Evolutionary conservation across 2,888 invertebrate species (phyloP).

Genomic region (Choreutis nemorana): DNA sequence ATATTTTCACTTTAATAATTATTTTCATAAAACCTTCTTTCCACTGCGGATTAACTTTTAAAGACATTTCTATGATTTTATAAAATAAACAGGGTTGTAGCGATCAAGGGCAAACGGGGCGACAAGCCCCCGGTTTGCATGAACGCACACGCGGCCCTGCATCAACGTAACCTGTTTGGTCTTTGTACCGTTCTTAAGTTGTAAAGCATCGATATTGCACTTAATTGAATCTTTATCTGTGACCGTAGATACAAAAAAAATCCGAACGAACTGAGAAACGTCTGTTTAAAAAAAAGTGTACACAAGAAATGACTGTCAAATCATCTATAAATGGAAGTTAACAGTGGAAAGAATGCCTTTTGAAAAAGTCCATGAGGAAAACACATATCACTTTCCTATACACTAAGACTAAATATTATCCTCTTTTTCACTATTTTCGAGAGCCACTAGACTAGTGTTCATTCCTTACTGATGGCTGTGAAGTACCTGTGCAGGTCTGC

Average conservation of each 20-base stretch:
- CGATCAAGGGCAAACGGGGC: no score
- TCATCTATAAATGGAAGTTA: conserved; percentile 16
- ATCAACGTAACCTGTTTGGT: no score
- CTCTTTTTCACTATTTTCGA: neutral
- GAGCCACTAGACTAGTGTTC: conserved; percentile 2
- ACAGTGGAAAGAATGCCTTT: conserved; percentile 2
- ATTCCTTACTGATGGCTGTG: conserved; percentile 14
- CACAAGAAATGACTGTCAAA: no score
- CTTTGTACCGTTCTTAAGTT: no score
- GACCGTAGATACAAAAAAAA: neutral
- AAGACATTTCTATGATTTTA: no score
- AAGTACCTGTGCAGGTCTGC: conserved; percentile 50
- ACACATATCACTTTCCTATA: conserved; percentile 3
- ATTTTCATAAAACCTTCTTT: no score
- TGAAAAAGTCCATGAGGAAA: conserved; percentile 3
- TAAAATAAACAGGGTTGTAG: no score
- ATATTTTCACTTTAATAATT: no score
- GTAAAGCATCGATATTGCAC: neutral
- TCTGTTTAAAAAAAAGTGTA: conserved; percentile 12
- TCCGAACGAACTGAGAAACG: neutral
- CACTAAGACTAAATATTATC: conserved; percentile 5
- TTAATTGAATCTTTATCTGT: neutral
- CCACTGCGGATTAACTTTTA: no score
- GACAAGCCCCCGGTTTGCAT: no score
- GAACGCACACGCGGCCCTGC: no score